A percentile compares a stretch with the other conserved stretches of the same genome.
phyloP scores from a whole-genome alignment of 2,888 invertebrate genomes.

The Kryphioiulus occultus region DNA sequence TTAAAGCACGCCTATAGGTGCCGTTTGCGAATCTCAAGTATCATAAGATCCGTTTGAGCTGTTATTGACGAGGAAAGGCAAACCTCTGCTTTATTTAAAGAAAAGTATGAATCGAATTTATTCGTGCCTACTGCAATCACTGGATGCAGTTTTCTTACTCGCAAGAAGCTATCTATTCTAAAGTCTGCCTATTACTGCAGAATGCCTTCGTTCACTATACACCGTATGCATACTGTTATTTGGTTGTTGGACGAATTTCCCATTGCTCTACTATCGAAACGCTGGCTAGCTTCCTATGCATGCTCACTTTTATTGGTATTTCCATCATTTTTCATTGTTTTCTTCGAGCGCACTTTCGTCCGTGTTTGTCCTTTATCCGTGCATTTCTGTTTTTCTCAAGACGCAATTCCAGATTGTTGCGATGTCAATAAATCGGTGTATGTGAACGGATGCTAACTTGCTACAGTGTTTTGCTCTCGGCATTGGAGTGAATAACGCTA shows the following conservation, averaged over 20 bases:
- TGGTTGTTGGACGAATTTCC: not conserved
- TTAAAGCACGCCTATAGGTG: not conserved
- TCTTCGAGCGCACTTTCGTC: not conserved
- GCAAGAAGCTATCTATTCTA: not conserved
- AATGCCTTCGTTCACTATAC: not conserved
- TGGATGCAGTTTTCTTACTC: not conserved
- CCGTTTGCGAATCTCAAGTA: not conserved
- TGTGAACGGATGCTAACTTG: not conserved
- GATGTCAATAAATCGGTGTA: not conserved
- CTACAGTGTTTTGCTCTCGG: not conserved
- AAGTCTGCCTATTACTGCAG: not conserved
- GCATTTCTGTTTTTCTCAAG: not conserved
- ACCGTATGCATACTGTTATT: too few species aligned
- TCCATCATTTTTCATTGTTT: slow-evolving; percentile 28
- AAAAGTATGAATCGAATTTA: not conserved
- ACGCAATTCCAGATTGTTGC: slow-evolving; percentile 7
- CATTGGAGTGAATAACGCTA: slow-evolving; percentile 17
- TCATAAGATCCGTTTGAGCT: not conserved
- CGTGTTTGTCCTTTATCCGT: not conserved
- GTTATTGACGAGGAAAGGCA: not conserved
- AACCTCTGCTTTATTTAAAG: not conserved
- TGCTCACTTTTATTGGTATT: not conserved
- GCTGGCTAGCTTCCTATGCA: not conserved
- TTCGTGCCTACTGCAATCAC: slow-evolving; percentile 2
- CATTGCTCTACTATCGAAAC: not conserved